Base-by-base conservation (phyloP, 2,113 vertebrate genomes). In the Pavo muticus region DNA sequence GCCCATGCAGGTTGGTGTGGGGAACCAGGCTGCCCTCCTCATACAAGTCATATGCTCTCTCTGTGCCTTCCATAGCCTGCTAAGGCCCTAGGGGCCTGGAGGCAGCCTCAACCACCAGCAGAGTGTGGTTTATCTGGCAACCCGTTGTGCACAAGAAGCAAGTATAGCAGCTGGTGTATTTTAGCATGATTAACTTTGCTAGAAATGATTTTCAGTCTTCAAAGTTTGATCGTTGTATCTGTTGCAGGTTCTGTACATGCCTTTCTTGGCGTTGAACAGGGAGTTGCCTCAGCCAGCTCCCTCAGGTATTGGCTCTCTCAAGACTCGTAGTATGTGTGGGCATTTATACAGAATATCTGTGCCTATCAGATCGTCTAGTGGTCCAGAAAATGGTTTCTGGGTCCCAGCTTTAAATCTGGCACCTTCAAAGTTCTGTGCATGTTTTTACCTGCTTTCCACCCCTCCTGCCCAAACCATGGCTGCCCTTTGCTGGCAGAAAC, bases 171-270 rank as follows among this genome's bases (percentile, higher is more conserved):
- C 47, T 88, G 78, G 85, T 91, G 44, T 64, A n/a, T 86, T 95
- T 94, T 88, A 95, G 78, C 57, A 83, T 73, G 32, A 91, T 90
- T 95, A 90, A 89, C 74, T 92, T 79, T 18, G 13, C 14, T 91
- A 81, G 78, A 93, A 93, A 94, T 80, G 0, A 88, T 80, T 96
- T 83, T 44, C 78, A 68, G 30, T 71, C 64, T 74, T 91, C 69
- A 64, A 30, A 94, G 35, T 60, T 61, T 68, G 64, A 45, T 73
- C 44, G 75, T 32, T 67, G 44, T 61, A 92, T 78, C 11, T 60
- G 32, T 60, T 82, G 37, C 23, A 60, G 47, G 24, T 20, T 82
- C 44, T 63, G 18, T 50, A 21, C 6, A 71, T 86, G 47, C 16
- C 21, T 77, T 85, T 74, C 39, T 29, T 15, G 42, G 12, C 10